Percentiles rank a stretch among this genome's conserved stretches.
phyloP scores from a whole-genome alignment of 2,888 invertebrate species.

The Hyposoter dolosus region DNA sequence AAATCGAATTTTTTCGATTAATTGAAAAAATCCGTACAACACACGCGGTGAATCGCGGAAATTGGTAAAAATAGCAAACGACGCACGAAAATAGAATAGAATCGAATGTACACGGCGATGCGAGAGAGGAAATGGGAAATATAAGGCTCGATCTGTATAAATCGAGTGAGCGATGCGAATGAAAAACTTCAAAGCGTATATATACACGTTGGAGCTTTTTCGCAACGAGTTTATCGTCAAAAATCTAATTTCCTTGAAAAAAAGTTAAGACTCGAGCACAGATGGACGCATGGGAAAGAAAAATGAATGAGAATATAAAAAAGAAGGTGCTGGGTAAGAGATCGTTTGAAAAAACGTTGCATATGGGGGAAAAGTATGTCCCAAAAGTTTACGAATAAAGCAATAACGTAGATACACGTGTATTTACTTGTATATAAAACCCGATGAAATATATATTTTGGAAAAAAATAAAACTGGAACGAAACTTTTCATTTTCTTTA shows the following conservation, averaged over 20 bases:
- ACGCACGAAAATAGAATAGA: conserved; percentile 15
- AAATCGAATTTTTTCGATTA: conserved; percentile 56
- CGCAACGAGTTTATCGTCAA: conserved; percentile 66
- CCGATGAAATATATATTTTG: conserved; percentile 51
- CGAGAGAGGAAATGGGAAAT: conserved; percentile 16
- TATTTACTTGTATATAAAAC: conserved; percentile 27
- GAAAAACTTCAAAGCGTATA: conserved; percentile 68
- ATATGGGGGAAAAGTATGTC: conserved; percentile 54
- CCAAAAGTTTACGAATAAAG: conserved; percentile 27
- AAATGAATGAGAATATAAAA: neutral
- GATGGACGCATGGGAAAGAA: neutral
- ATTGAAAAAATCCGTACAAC: neutral
- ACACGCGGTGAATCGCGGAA: neutral
- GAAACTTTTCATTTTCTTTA: conserved; percentile 33
- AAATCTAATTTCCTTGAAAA: conserved; percentile 68
- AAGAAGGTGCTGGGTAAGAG: neutral
- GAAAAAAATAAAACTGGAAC: conserved; percentile 47
- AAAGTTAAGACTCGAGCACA: conserved; percentile 57
- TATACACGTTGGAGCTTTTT: conserved; percentile 32
- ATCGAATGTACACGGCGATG: neutral
- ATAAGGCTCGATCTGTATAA: neutral
- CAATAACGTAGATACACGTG: neutral
- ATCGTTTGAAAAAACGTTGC: conserved; percentile 17
- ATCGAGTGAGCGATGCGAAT: conserved; percentile 24
- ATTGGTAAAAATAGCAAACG: conserved; percentile 4